Evolutionary conservation across 2,797 vertebrate species (phyloP).

Genomic region (Staurois parvus): DNA sequence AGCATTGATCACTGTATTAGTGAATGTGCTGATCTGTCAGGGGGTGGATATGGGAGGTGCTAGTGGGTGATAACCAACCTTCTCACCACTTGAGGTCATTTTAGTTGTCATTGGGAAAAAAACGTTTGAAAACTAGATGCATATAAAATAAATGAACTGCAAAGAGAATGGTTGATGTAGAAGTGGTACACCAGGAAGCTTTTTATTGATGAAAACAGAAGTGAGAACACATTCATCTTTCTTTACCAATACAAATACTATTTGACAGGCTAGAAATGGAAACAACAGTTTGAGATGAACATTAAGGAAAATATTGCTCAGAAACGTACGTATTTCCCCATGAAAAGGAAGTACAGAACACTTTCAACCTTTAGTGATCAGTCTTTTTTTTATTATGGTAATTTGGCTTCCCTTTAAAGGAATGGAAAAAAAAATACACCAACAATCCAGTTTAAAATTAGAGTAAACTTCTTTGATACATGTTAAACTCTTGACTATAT

Average conservation of each 20-base stretch:
- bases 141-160: too few relatives aligned
- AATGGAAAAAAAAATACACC: constrained; percentile 6
- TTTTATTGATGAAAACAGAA: background rate
- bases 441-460: constrained; percentile 39
- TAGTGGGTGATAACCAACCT: too few relatives aligned
- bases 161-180: too few relatives aligned
- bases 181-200: background rate
- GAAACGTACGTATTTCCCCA: background rate
- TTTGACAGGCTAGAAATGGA: background rate
- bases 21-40: too few relatives aligned
- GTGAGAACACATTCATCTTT: background rate
- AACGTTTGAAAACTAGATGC: too few relatives aligned
- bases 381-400: background rate
- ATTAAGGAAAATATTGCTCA: background rate
- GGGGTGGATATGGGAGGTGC: too few relatives aligned
- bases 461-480: constrained; percentile 14
- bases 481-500: constrained; percentile 26
- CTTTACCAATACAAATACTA: background rate
- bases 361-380: background rate
- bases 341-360: background rate
- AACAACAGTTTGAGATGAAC: background rate
- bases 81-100: too few relatives aligned
- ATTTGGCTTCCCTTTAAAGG: background rate
- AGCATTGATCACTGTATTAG: too few relatives aligned
- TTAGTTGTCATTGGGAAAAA: too few relatives aligned